A percentile compares a stretch with the other conserved stretches of the same genome.
Conservation (phyloP, 2,888 invertebrate species). For the Strigamia maritima region DNA sequence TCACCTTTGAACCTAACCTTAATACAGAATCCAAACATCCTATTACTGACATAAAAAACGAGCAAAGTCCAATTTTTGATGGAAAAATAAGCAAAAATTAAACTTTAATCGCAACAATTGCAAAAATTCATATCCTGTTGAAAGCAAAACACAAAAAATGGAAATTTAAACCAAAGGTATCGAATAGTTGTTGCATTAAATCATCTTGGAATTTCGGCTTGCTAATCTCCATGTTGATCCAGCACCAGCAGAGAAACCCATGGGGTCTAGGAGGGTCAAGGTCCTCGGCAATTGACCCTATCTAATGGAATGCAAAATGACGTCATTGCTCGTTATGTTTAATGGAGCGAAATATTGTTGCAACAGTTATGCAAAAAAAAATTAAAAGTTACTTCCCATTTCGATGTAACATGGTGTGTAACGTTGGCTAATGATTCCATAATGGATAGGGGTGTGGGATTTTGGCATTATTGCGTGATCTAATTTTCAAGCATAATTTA, state of each 20-base stretch:
- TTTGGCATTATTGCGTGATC: neutral
- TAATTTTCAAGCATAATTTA: neutral
- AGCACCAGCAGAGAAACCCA: conserved; percentile 17
- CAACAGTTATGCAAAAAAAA: conserved; percentile 26
- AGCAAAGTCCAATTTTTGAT: neutral
- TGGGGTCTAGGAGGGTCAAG: conserved; percentile 26
- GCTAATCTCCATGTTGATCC: conserved; percentile 13
- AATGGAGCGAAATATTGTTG: conserved; percentile 17
- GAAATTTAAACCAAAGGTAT: neutral
- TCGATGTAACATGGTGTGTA: neutral
- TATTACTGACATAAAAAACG: neutral
- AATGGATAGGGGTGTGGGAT: neutral
- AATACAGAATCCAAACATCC: neutral
- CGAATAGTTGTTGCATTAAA: neutral
- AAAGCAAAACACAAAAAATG: neutral
- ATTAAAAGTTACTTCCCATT: neutral
- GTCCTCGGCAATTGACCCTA: conserved; percentile 31
- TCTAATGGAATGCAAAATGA: conserved; percentile 22
- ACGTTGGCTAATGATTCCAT: neutral
- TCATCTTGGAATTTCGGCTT: neutral
- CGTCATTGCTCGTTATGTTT: conserved; percentile 28
- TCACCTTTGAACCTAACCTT: neutral
- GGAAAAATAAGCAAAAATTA: neutral
- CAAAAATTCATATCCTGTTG: conserved; percentile 11
- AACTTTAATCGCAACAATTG: neutral